Evolutionary conservation across 1,140 invertebrate genomes (phyloP), one percentile per base, ranked within the genome.

Genomic region (Calliphora vicina): DNA sequence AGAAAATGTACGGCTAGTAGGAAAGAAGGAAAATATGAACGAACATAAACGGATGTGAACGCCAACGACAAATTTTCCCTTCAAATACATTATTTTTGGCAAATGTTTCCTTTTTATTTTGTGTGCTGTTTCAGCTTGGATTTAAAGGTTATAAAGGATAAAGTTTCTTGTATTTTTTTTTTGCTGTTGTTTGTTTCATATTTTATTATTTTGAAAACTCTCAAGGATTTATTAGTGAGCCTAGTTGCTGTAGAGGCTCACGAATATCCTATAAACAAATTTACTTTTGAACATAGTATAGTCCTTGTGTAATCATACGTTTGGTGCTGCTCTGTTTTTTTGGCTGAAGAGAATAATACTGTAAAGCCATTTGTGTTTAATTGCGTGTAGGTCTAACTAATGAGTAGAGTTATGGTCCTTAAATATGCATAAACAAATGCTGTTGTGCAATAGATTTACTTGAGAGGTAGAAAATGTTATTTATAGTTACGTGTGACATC

Each of bases 311-410:
- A n/a, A n/a, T 17, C 27, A 15, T 29, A 15, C 15, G 12, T 2
- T 29, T 74, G 26, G 0, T 17, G 72, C n/a, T 29, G 72, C 17
- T 29, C 61, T 72, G 23, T 6, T 29, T 15, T 17, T 20, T 3
- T 10, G 3, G 17, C 12, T 29, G 35, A 12, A 23, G 42, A 76
- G 29, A 17, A 35, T 76, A 76, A 76, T 17, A 45, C 13, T 35
- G 12, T 43, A 78, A 78, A 43, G 15, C 35, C 74, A 78, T 78
- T 78, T 78, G 74, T 43, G 35, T 78, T 78, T 78, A 78, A 78
- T 78, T 78, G 74, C 74, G 35, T 78, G 74, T 78, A 45, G 74
- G 35, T 23, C n/a, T 25, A 78, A 45, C 74, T 78, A 78, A 78
- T 78, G 74, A 45, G 74, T 15, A 25, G 74, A 78, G 20, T 78